phyloP scores from a whole-genome alignment of 2,113 vertebrate genomes.

The Pongo pygmaeus region DNA sequence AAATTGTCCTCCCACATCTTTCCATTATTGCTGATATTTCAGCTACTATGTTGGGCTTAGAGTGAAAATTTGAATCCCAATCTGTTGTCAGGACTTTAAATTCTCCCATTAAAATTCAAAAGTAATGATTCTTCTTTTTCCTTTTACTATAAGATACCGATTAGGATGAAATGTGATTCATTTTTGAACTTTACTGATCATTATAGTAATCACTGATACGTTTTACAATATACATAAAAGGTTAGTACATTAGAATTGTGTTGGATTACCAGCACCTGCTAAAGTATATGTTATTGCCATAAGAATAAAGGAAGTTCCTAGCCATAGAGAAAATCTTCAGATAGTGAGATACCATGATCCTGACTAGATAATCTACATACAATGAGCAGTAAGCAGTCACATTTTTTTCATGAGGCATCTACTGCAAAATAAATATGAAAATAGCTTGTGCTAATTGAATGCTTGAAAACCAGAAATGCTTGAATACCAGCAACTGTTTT shows the following conservation, averaged over 20 bases:
- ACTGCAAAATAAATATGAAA: not conserved
- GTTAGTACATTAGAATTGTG: constrained; percentile 52
- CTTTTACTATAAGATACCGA: constrained; percentile 59
- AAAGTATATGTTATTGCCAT: constrained; percentile 39
- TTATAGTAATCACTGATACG: constrained; percentile 61
- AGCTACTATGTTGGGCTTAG: constrained; percentile 55
- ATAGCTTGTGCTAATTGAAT: not conserved
- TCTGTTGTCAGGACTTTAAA: constrained; percentile 74
- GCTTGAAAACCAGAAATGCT: not conserved
- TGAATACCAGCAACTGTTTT: not conserved
- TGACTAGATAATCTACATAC: not conserved
- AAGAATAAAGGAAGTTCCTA: constrained; percentile 25
- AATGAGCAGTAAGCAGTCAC: not conserved
- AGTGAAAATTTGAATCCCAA: constrained; percentile 67
- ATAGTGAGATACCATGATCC: constrained; percentile 1
- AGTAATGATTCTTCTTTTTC: constrained; percentile 61
- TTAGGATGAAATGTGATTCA: constrained; percentile 74
- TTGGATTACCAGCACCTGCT: not conserved
- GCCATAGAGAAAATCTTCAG: constrained; percentile 2
- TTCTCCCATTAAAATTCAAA: constrained; percentile 70
- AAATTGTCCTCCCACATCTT: constrained; percentile 68
- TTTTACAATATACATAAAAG: constrained; percentile 69
- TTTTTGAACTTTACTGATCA: constrained; percentile 67
- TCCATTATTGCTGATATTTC: constrained; percentile 66
- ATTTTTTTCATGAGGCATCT: not conserved